Evolutionary conservation across 2,113 vertebrate species (phyloP).

Genomic region (Gila orcuttii): DNA sequence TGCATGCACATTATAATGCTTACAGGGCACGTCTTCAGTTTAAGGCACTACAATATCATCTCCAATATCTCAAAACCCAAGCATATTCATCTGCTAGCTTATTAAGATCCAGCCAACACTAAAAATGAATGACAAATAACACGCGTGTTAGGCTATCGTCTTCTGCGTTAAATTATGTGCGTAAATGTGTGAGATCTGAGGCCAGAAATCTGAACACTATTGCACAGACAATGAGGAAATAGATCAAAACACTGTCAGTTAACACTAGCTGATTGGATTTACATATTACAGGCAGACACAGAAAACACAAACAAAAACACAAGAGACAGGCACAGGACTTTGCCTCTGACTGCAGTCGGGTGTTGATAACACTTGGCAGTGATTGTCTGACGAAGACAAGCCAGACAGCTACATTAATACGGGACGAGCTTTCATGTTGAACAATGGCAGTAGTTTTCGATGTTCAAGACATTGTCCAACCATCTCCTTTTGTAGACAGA

Average conservation of each 20-base stretch:
- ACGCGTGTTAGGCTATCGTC: constrained; percentile 28
- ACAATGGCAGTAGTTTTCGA: constrained; percentile 10
- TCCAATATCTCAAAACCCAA: constrained; percentile 21
- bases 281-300: constrained; percentile 15
- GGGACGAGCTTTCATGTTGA: background rate
- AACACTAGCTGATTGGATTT: constrained; percentile 47
- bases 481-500: background rate
- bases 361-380: constrained; percentile 42
- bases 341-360: background rate
- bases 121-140: background rate
- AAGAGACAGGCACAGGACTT: constrained; percentile 39
- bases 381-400: constrained; percentile 3
- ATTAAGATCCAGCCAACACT: constrained; percentile 34
- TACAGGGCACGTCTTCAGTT: constrained; percentile 37
- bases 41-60: constrained; percentile 56
- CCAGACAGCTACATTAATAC: constrained; percentile 23
- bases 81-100: constrained; percentile 4
- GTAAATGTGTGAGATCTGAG: constrained; percentile 16
- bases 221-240: constrained; percentile 13
- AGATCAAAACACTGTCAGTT: constrained; percentile 40
- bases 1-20: constrained; percentile 36
- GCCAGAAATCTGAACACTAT: constrained; percentile 33
- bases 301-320: background rate
- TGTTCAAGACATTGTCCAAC: background rate
- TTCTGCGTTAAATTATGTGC: background rate